Percentiles rank a stretch among this genome's conserved stretches.
Conservation (phyloP, 1,140 invertebrate species). For the Cataglyphis hispanica region DNA sequence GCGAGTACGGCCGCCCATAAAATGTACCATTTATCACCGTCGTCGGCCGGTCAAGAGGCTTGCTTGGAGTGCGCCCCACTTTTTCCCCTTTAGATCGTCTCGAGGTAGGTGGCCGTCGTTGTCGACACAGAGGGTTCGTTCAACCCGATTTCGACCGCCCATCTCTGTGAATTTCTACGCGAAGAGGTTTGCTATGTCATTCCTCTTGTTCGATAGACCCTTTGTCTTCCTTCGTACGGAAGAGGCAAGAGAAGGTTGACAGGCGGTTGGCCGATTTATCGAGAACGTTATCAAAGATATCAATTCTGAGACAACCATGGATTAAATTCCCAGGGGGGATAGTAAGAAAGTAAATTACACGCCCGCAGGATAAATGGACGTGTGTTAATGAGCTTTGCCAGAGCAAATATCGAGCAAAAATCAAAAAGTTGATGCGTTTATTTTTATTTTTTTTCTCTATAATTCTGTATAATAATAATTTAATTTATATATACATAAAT, state of each 20-base stretch:
- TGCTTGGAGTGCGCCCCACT: slow-evolving; percentile 23
- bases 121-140: slow-evolving; percentile 61
- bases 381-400: background rate
- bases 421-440: background rate
- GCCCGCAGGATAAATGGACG: background rate
- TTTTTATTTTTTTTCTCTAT: background rate
- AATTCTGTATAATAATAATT: no score
- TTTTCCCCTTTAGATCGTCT: slow-evolving; percentile 63
- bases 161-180: slow-evolving; percentile 43
- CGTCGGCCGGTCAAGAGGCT: slow-evolving; percentile 20
- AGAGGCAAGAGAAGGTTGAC: background rate
- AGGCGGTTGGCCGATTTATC: background rate
- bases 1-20: slow-evolving; percentile 58
- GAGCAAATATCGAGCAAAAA: slow-evolving; percentile 6
- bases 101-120: slow-evolving; percentile 62
- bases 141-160: slow-evolving; percentile 64
- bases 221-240: slow-evolving; percentile 23
- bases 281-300: slow-evolving; percentile 25
- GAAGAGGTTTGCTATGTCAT: slow-evolving; percentile 58
- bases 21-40: slow-evolving; percentile 72
- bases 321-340: background rate
- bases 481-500: no score
- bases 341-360: slow-evolving; percentile 23
- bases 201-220: slow-evolving; percentile 38
- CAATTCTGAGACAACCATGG: background rate